A percentile compares a stretch with the other conserved stretches of the same genome.
Conservation (phyloP, 2,797 vertebrate genomes). For the Acrocephalus scirpaceus region DNA sequence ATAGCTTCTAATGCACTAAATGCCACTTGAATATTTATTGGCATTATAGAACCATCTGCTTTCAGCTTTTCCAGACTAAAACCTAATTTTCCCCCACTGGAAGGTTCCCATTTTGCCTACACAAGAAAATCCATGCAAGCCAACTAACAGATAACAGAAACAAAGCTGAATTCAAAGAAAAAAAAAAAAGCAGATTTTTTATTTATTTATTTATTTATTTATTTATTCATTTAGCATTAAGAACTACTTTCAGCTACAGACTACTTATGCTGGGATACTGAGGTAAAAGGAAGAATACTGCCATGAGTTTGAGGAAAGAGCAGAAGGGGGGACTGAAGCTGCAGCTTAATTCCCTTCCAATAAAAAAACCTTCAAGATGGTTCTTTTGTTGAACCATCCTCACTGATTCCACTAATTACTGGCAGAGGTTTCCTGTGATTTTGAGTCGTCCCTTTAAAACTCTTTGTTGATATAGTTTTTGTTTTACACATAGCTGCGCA, state of each 20-base stretch:
- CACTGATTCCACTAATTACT: not conserved
- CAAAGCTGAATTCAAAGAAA: not conserved
- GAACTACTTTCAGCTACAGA: not conserved
- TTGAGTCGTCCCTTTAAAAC: not conserved
- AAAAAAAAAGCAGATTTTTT: not conserved
- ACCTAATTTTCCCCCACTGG: not conserved
- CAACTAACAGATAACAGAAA: not conserved
- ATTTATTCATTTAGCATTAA: not conserved
- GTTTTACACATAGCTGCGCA: not conserved
- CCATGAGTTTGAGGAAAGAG: not conserved
- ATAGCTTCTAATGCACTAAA: not conserved
- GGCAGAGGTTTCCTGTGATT: not conserved
- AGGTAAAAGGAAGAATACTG: not conserved
- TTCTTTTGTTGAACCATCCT: not conserved
- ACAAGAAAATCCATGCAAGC: not conserved
- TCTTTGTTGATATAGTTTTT: not conserved
- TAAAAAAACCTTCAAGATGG: not conserved
- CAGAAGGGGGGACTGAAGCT: rapidly evolving
- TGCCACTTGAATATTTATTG: not conserved
- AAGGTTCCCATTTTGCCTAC: not conserved
- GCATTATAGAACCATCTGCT: not conserved
- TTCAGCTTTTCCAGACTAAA: not conserved
- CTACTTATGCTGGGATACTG: not conserved
- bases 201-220: not conserved
- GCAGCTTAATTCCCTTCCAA: not conserved